Evolutionary conservation across 2,113 vertebrate genomes (phyloP), one percentile per base, ranked within the genome.

Genomic region (Callocephalon fimbriatum): DNA sequence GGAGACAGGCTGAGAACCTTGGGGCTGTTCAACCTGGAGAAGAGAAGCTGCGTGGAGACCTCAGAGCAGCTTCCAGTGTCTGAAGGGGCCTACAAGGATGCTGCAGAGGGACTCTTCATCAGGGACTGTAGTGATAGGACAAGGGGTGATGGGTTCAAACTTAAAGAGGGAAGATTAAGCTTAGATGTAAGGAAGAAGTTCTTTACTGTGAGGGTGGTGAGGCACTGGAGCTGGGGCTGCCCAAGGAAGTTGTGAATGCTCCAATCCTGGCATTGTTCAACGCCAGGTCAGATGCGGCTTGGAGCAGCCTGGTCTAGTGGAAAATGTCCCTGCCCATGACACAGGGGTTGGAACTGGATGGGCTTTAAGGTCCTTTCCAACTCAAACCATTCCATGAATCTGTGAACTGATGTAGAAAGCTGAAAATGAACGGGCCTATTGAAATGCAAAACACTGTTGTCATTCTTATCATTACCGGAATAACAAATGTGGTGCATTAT

Each of bases 391-490:
- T 58, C 32, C 32, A n/a, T 22, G 56, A 58, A 23, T 58, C 56
- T 58, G 22, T 58, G n/a, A 58, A 58, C 32, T 90, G 68, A 91
- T 80, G 89, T 51, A 68, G 59, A 82, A 91, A 86, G 61, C 77
- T 85, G 62, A 83, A 95, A 86, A 68, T 78, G 35, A 67, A 18
- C 15, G 2, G 50, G 74, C 31, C 44, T 23, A 53, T 35, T 88
- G 75, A 95, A 96, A 87, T 86, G 77, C 90, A 96, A 81, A 93
- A 51, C 29, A 50, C 61, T 71, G 47, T 72, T 92, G 71, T 67
- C 40, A 21, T 89, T 72, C 66, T 71, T 38, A 58, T 86, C 40
- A 27, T 79, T 82, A 84, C 70, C 2, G 1, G 44, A 83, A 67
- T 88, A 95, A 90, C 54, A 91, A 90, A 91, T 29, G n/a, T 63